These are phyloP conservation scores for Anabacerthia variegaticeps DNA, from an alignment of 2,797 vertebrate genomes.

Conservation along the genomic window DNA sequence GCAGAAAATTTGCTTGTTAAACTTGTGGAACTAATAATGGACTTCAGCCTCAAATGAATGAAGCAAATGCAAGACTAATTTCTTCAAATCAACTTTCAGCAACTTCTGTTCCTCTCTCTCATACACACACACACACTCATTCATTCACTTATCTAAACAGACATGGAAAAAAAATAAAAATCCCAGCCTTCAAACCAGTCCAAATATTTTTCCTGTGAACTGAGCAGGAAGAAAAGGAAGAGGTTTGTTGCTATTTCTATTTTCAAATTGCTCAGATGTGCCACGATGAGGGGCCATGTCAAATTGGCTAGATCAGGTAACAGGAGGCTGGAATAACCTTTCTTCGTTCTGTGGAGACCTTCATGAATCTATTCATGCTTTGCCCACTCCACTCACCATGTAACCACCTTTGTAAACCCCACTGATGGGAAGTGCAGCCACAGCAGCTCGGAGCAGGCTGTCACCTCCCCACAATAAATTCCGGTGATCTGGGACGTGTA, in stretches of 20 bases:
- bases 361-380: not conserved
- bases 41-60: not conserved
- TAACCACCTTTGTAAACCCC: not conserved
- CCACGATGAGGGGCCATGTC: not conserved
- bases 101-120: not conserved
- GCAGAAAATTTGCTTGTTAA: not conserved
- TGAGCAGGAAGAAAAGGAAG: constrained; percentile 56
- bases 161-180: not conserved
- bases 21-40: not conserved
- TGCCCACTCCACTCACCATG: not conserved
- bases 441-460: not conserved
- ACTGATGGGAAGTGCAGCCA: not conserved
- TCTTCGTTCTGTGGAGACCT: not conserved
- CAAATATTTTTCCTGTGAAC: constrained; percentile 60
- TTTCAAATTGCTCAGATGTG: constrained; percentile 20
- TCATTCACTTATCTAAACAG: constrained; percentile 39
- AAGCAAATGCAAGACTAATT: constrained; percentile 13
- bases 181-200: constrained; percentile 41
- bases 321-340: constrained; percentile 19
- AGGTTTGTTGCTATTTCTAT: constrained; percentile 41
- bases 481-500: fast-evolving
- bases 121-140: not conserved
- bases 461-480: not conserved
- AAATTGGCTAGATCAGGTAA: constrained; percentile 5
- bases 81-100: not conserved